These are phyloP conservation scores for Drosophila leontia DNA, from an alignment of 1,140 invertebrate genomes.

Conservation along the genomic window DNA sequence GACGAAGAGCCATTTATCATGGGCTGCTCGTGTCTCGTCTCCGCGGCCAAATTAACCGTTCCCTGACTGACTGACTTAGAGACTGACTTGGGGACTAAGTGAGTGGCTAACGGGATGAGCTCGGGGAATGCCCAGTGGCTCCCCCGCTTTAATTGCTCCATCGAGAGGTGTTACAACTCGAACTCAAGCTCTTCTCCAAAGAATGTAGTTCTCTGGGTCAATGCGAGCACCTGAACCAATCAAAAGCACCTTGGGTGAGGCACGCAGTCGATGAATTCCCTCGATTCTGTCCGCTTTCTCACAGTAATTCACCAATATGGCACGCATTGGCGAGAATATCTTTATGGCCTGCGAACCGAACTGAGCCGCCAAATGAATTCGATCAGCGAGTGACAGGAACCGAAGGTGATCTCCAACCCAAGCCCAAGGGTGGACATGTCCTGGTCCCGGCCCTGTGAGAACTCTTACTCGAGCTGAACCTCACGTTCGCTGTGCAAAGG, in stretches of 20 bases:
- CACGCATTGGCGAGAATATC: slow-evolving; percentile 38
- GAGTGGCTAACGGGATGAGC: slow-evolving; percentile 43
- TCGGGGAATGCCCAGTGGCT: slow-evolving; percentile 35
- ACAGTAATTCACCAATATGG: slow-evolving; percentile 47
- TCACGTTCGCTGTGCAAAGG: slow-evolving; percentile 61
- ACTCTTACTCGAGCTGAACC: slow-evolving; percentile 65
- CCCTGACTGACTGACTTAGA: slow-evolving; percentile 33
- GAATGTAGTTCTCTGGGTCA: slow-evolving; percentile 81
- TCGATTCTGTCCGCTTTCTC: slow-evolving; percentile 67
- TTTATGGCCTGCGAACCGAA: neutral
- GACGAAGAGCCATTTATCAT: slow-evolving; percentile 74
- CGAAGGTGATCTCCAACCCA: slow-evolving; percentile 17
- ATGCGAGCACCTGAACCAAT: slow-evolving; percentile 78
- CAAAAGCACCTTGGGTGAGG: slow-evolving; percentile 49
- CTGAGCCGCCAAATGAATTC: slow-evolving; percentile 55
- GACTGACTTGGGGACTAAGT: slow-evolving; percentile 15
- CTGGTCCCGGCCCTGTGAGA: slow-evolving; percentile 51
- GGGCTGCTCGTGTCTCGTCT: slow-evolving; percentile 71
- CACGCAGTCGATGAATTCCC: slow-evolving; percentile 52
- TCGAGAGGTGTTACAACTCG: slow-evolving; percentile 39
- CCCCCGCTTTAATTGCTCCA: slow-evolving; percentile 70
- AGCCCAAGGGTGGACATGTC: slow-evolving; percentile 29
- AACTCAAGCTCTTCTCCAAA: neutral
- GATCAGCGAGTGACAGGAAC: slow-evolving; percentile 57
- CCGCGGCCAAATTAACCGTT: slow-evolving; percentile 65